Percentiles rank a stretch among this genome's conserved stretches.
Conservation (phyloP, 92 coral and sea anemone species). For the Scolanthus callimorphus region DNA sequence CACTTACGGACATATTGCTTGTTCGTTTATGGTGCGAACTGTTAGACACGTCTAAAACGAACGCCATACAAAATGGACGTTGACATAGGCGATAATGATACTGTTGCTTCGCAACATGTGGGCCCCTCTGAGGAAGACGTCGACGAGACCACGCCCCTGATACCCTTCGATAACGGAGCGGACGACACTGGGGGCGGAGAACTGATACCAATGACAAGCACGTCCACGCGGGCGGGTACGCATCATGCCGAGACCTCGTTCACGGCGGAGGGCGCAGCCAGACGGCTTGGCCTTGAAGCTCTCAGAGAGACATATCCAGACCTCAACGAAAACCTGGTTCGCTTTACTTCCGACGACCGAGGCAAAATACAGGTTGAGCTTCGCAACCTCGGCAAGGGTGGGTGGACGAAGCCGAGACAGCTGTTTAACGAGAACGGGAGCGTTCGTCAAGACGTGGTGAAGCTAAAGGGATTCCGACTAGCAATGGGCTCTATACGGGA, state of each 20-base stretch:
- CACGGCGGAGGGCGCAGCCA: not conserved
- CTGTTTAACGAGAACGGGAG: not conserved
- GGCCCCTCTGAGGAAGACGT: not conserved
- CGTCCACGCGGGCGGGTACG: not conserved
- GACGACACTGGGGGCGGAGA: not conserved
- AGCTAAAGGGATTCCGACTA: not conserved
- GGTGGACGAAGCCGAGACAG: constrained; percentile 2
- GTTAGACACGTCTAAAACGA: constrained; percentile 6
- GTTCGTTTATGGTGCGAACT: not conserved
- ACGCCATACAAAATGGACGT: not conserved
- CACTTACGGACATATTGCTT: not conserved
- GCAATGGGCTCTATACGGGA: not conserved
- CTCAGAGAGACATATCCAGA: constrained; percentile 1
- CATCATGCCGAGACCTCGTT: not conserved
- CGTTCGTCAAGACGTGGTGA: constrained; percentile 2
- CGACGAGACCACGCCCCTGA: constrained; percentile 3
- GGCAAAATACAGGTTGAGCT: not conserved
- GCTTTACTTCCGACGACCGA: not conserved
- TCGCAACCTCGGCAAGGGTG: constrained; percentile 4
- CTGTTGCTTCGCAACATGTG: too few relatives aligned
- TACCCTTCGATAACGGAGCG: too few relatives aligned
- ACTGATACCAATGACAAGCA: constrained; percentile 1
- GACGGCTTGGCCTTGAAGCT: not conserved
- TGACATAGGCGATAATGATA: not conserved
- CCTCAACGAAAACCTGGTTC: not conserved